Evolutionary conservation across 2,888 invertebrate genomes (phyloP).

Genomic region (Apamea epomidion): DNA sequence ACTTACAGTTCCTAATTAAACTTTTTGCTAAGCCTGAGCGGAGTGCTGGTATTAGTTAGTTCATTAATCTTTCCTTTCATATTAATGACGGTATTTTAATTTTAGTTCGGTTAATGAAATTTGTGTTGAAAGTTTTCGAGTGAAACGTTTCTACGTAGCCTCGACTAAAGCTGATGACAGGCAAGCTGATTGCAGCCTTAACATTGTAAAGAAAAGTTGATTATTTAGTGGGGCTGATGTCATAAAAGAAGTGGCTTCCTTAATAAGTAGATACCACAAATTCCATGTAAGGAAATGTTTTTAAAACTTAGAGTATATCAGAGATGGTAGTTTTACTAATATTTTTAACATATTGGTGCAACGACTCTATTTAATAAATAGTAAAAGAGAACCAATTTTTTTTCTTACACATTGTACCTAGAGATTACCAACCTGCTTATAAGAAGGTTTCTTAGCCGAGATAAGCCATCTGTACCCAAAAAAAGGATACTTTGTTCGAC

Average conservation of each 20-base stretch:
- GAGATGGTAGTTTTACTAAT: neutral
- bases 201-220: neutral
- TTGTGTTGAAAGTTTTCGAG: slow-evolving; percentile 69
- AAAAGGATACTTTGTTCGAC: slow-evolving; percentile 20
- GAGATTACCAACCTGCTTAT: neutral
- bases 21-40: slow-evolving; percentile 61
- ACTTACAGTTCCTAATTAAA: slow-evolving; percentile 28
- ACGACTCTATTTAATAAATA: neutral
- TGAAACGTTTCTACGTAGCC: slow-evolving; percentile 57
- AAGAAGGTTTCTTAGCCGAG: slow-evolving; percentile 27
- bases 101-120: slow-evolving; percentile 75
- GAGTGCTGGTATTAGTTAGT: slow-evolving; percentile 65
- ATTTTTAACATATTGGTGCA: neutral
- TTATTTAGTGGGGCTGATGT: neutral
- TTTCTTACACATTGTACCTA: neutral
- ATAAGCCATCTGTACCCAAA: slow-evolving; percentile 15
- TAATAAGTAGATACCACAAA: slow-evolving; percentile 41
- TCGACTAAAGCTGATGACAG: neutral
- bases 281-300: slow-evolving; percentile 33
- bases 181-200: slow-evolving; percentile 21
- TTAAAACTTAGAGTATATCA: neutral
- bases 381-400: neutral
- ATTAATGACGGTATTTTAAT: slow-evolving; percentile 74
- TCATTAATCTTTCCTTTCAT: slow-evolving; percentile 73
- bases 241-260: slow-evolving; percentile 26